A percentile compares a stretch with the other conserved stretches of the same genome.
These are phyloP conservation scores for Micrasema minimum DNA, from an alignment of 1,140 invertebrate species.

Conservation along the genomic window DNA sequence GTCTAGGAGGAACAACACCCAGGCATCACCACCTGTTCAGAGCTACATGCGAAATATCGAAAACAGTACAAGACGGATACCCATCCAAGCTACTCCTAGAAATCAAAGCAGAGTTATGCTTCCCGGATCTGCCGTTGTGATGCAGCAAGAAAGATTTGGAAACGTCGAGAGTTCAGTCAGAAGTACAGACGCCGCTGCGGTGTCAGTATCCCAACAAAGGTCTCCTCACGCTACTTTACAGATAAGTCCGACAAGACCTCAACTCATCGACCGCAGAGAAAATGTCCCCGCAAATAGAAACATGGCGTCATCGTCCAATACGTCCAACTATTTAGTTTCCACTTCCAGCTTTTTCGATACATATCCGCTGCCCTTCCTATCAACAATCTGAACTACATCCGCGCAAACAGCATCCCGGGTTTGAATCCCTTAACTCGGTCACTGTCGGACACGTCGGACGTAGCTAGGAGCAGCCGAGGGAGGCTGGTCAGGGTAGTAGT, in stretches of 20 bases:
- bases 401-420: conserved; percentile 32
- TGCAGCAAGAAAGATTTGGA: conserved; percentile 31
- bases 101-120: conserved; percentile 26
- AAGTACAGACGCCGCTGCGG: not conserved
- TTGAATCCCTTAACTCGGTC: conserved; percentile 40
- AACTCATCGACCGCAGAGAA: conserved; percentile 19
- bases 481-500: too few relatives aligned
- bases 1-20: conserved; percentile 16
- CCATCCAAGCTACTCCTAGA: conserved; percentile 17
- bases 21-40: conserved; percentile 12
- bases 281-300: not conserved
- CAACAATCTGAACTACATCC: conserved; percentile 45
- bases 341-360: conserved; percentile 37
- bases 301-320: not conserved
- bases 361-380: conserved; percentile 35
- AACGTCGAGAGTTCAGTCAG: conserved; percentile 18
- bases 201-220: conserved; percentile 1
- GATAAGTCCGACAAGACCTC: conserved; percentile 24
- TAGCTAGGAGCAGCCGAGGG: not conserved
- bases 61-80: conserved; percentile 4
- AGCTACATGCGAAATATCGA: conserved; percentile 37
- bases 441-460: not conserved
- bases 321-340: conserved; percentile 15
- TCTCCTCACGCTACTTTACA: conserved; percentile 20
- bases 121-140: conserved; percentile 4